phyloP scores from a whole-genome alignment of 2,888 invertebrate species.

The Synergus umbraculus region DNA sequence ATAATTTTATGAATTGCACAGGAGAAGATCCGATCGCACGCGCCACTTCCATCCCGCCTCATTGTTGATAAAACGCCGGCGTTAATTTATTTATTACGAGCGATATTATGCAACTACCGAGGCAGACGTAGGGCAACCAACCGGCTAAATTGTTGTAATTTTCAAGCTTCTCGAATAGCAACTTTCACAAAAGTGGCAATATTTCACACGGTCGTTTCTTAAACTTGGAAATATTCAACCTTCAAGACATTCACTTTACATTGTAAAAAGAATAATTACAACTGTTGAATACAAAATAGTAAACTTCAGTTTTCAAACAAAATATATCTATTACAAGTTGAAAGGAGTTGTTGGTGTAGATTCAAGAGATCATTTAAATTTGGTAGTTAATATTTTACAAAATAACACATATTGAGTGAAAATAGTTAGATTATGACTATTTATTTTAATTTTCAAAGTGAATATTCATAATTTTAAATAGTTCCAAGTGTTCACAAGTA shows the following conservation, averaged over 20 bases:
- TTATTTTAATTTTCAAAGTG: neutral
- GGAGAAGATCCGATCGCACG: slow-evolving; percentile 23
- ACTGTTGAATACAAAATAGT: slow-evolving; percentile 10
- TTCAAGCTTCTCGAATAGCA: slow-evolving; percentile 11
- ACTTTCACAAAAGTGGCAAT: slow-evolving; percentile 36
- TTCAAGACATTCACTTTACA: slow-evolving; percentile 31
- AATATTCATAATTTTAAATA: neutral
- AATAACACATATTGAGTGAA: no score
- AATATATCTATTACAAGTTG: neutral
- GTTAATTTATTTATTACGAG: slow-evolving; percentile 20
- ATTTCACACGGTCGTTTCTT: slow-evolving; percentile 16
- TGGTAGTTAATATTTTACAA: no score
- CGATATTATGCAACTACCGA: slow-evolving; percentile 5
- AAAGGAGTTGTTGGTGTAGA: neutral
- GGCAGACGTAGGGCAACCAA: neutral
- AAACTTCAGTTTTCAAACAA: neutral
- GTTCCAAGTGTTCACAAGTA: neutral
- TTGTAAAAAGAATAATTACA: slow-evolving; percentile 7
- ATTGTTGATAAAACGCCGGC: slow-evolving; percentile 1
- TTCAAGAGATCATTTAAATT: slow-evolving; percentile 10
- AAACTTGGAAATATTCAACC: slow-evolving; percentile 30
- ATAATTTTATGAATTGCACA: slow-evolving; percentile 24
- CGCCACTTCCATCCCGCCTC: slow-evolving; percentile 9
- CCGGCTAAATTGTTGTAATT: neutral
- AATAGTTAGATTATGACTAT: no score